Base-by-base conservation (phyloP, 2,888 invertebrate species). In the Sphinx pinastri region DNA sequence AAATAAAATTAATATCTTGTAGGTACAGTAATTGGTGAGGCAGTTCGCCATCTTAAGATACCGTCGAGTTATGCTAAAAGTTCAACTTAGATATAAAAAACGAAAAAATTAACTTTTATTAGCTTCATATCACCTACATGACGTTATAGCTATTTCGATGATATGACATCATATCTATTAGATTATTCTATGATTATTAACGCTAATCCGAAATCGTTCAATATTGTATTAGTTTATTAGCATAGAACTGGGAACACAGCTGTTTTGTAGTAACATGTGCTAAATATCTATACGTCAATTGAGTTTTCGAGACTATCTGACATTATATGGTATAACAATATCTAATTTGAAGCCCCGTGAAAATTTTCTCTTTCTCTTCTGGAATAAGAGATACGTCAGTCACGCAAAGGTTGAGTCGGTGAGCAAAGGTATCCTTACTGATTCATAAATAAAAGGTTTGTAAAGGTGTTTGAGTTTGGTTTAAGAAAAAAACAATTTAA, bases 71-170 rank as follows among this genome's bases (percentile, higher is more conserved):
- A 55, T 55, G 55, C 55, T 19, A 55, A 55, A 16, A 55, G 55
- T 55, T 55, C 19, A 55, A 55, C 19, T 0, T 25, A 49, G 13
- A 49, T 47, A 16, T 16, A 19, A 16, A 63, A 63, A 63, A 49
- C 19, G 7, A 7, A 47, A 25, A 63, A 63, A 60, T 47, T 47
- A 19, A 16, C 55, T 19, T 55, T 55, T 45, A 47, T 16, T 63
- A 12, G 57, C 45, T 47, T 60, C 59, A n/a, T 47, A 60, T 60
- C 45, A 60, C n/a, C 16, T 45, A 45, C 47, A 60, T 63, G 63
- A 63, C 63, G 49, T 16, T 49, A 63, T 49, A 63, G 47, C 49
- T 63, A 63, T 63, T 63, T 63, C 47, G 19, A 63, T 16, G 19
- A 19, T 47, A 63, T 63, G 63, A 63, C 63, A 63, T 63, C 63